These are phyloP conservation scores for Chaetorhynchus papuensis DNA, from an alignment of 2,113 vertebrate species.

Conservation along the genomic window DNA sequence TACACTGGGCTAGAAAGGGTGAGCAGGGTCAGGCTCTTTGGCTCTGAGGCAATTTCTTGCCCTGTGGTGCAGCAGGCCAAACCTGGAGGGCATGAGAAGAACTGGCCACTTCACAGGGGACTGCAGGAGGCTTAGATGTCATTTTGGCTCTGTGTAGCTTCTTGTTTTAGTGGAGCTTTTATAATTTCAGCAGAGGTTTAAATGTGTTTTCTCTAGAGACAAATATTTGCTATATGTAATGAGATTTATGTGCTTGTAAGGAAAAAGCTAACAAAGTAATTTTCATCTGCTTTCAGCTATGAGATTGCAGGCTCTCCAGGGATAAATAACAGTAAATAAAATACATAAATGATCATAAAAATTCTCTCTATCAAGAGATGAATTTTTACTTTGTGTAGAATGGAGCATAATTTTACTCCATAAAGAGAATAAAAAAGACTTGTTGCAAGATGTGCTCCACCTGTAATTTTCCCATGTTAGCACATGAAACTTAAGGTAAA, in stretches of 20 bases:
- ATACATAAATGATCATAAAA: background rate
- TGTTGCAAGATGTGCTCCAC: background rate
- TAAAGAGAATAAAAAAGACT: background rate
- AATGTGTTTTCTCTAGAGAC: background rate
- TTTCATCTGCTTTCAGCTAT: background rate
- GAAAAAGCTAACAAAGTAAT: background rate
- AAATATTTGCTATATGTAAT: background rate
- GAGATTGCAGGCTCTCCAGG: background rate
- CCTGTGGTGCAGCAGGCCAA: background rate
- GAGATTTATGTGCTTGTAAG: background rate
- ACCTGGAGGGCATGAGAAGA: rapidly evolving
- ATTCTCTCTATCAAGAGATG: background rate
- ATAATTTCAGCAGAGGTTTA: background rate
- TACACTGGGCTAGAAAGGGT: background rate
- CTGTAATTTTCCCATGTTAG: background rate
- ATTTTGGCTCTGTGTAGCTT: background rate
- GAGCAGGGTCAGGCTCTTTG: background rate
- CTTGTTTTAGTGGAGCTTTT: background rate
- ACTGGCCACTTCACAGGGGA: background rate
- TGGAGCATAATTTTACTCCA: background rate
- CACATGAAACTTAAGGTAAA: background rate
- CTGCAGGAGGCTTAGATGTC: background rate
- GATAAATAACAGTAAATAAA: background rate
- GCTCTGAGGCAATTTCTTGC: rapidly evolving
- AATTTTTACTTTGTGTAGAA: background rate